These are phyloP conservation scores for Euzophera pinguis DNA, from an alignment of 2,888 invertebrate genomes.

Conservation along the genomic window DNA sequence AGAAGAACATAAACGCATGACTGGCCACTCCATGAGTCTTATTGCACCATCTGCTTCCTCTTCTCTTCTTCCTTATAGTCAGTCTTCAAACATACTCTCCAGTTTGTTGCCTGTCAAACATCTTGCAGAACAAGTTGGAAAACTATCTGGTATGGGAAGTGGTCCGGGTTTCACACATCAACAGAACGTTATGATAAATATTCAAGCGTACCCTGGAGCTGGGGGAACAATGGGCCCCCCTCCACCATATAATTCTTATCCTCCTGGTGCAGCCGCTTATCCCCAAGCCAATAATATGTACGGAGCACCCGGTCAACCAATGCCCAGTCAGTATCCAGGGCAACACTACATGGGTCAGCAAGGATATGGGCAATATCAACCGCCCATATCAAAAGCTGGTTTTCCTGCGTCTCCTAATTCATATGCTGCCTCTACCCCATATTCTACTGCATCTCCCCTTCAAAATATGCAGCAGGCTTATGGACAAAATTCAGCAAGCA, in stretches of 20 bases:
- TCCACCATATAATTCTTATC: conserved; percentile 64
- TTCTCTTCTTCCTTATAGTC: conserved; percentile 59
- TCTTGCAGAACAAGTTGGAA: conserved; percentile 71
- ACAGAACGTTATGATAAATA: conserved; percentile 83
- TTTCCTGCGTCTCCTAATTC: conserved; percentile 50
- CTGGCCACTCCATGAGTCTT: conserved; percentile 76
- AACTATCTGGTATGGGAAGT: conserved; percentile 53
- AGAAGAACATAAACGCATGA: conserved; percentile 75
- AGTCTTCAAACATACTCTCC: conserved; percentile 55
- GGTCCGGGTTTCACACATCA: conserved; percentile 76
- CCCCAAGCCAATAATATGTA: conserved; percentile 60
- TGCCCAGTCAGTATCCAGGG: conserved; percentile 54
- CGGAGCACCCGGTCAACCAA: conserved; percentile 49
- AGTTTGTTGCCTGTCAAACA: conserved; percentile 68
- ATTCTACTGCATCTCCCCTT: conserved; percentile 56
- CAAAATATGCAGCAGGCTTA: conserved; percentile 72
- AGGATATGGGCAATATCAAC: conserved; percentile 52
- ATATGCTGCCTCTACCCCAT: conserved; percentile 48
- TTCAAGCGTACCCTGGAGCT: conserved; percentile 81
- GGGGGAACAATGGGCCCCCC: conserved; percentile 69
- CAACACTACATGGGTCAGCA: conserved; percentile 51
- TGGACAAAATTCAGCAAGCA: conserved; percentile 43
- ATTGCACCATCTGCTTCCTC: conserved; percentile 46
- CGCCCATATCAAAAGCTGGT: conserved; percentile 51
- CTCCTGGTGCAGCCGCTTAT: conserved; percentile 57